phyloP scores from a whole-genome alignment of 2,113 vertebrate species.

The Perccottus glenii region DNA sequence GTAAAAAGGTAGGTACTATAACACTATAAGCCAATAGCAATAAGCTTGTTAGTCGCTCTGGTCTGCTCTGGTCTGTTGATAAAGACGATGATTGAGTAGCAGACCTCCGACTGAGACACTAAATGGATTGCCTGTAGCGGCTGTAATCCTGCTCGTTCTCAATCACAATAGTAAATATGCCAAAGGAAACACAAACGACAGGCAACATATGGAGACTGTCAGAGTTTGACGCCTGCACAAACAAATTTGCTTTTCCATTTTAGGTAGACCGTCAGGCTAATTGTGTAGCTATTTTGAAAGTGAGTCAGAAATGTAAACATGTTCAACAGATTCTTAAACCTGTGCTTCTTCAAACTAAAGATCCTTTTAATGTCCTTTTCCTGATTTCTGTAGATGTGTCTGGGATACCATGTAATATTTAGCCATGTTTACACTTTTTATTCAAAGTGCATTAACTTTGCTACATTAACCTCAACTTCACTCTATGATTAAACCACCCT shows the following conservation, averaged over 20 bases:
- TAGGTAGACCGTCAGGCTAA: neutral
- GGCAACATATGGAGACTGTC: neutral
- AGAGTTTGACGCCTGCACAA: neutral
- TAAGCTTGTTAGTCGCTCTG: constrained; percentile 31
- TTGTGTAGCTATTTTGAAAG: neutral
- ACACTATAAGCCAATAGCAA: constrained; percentile 13
- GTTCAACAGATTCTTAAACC: no score
- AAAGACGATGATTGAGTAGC: neutral
- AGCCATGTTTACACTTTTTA: no score
- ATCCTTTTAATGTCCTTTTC: no score
- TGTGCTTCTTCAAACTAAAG: no score
- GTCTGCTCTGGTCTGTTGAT: constrained; percentile 17
- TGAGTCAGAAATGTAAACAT: neutral
- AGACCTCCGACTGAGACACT: constrained; percentile 12
- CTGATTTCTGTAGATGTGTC: no score
- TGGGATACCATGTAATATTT: no score
- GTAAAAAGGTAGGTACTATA: no score
- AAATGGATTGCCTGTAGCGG: constrained; percentile 12
- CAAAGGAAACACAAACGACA: neutral
- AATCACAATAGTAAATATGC: neutral
- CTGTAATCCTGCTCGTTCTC: constrained; percentile 7
- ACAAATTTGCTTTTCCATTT: neutral
- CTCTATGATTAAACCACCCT: no score
- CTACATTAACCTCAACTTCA: no score
- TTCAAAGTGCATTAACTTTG: no score